Evolutionary conservation across 2,888 invertebrate species (phyloP), one percentile per base, ranked within the genome.

Genomic region (Leucophenga maculata): DNA sequence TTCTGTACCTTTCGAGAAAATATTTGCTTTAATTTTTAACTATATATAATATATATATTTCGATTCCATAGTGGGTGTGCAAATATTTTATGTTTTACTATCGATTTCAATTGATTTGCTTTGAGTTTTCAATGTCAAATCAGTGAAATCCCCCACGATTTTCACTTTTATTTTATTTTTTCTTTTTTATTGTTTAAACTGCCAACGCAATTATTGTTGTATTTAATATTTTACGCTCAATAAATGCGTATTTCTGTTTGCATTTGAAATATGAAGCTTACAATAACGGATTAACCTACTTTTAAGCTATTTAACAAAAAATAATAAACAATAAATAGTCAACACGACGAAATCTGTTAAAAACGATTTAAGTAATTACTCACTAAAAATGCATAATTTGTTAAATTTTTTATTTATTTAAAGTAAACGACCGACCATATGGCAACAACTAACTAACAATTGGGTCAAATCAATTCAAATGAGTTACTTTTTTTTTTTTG

Each of bases 221-320:
- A 60, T 22, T 6, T 62, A 26, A 32, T 59, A 32, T 59, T 31
- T 32, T 26, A 57, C 22, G 44, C 9, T 20, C 39, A 62, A 39
- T 9, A 62, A 44, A 62, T 62, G 13, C 44, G n/a, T 44, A 62
- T 18, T 60, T 39, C 39, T 16, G 18, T 60, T 22, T 55, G 55
- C 39, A 50, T 18, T 22, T 64, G 46, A 46, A 64, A 64, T 48
- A 14, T 26, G 48, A 64, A 22, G 44, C 62, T 14, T 48, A 59
- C 57, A 59, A 67, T 67, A 22, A 57, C 59, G 52, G 48, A 67
- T 67, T 67, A 67, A 67, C 67, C 67, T 59, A 67, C 44, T 57
- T 67, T 57, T 4, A 14, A 6, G 18, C 14, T 39, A 66, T 16
- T 11, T 54, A 31, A 55, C 26, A 66, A 66, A 52, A n/a, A n/a